These are phyloP conservation scores for Tachysurus fulvidraco DNA, from an alignment of 2,113 vertebrate genomes.

Conservation along the genomic window DNA sequence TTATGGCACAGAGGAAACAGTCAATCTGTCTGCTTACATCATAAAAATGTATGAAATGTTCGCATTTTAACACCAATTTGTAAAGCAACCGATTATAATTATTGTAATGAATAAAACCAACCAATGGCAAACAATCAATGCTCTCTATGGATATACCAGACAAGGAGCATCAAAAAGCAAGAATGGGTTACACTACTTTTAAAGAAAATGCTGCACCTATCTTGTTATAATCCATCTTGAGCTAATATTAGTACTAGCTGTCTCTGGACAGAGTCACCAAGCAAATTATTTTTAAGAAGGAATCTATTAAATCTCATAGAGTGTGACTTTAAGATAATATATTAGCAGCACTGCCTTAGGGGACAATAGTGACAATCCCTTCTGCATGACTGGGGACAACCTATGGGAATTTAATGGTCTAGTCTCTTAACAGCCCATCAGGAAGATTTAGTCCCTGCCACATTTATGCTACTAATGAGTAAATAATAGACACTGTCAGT, in stretches of 20 bases:
- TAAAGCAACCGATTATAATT: neutral
- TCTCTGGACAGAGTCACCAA: constrained; percentile 27
- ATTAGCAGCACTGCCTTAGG: constrained; percentile 25
- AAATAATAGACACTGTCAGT: constrained; percentile 44
- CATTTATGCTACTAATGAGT: constrained; percentile 45
- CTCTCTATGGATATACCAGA: neutral
- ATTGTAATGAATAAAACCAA: neutral
- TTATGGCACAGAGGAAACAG: constrained; percentile 31
- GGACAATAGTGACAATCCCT: neutral
- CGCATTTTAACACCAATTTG: neutral
- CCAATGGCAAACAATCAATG: neutral
- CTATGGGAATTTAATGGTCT: constrained; percentile 42
- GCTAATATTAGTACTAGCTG: constrained; percentile 35
- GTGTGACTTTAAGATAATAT: constrained; percentile 19
- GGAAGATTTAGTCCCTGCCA: constrained; percentile 31
- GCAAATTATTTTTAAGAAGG: constrained; percentile 25
- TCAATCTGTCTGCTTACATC: neutral
- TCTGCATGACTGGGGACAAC: constrained; percentile 27
- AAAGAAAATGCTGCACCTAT: neutral
- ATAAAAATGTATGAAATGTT: neutral
- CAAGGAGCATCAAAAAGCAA: neutral
- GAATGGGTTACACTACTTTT: neutral
- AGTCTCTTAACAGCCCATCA: constrained; percentile 33
- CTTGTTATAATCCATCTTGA: neutral
- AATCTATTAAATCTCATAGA: constrained; percentile 31